These are phyloP conservation scores for Channa striata DNA, from an alignment of 2,797 vertebrate genomes.

Conservation along the genomic window DNA sequence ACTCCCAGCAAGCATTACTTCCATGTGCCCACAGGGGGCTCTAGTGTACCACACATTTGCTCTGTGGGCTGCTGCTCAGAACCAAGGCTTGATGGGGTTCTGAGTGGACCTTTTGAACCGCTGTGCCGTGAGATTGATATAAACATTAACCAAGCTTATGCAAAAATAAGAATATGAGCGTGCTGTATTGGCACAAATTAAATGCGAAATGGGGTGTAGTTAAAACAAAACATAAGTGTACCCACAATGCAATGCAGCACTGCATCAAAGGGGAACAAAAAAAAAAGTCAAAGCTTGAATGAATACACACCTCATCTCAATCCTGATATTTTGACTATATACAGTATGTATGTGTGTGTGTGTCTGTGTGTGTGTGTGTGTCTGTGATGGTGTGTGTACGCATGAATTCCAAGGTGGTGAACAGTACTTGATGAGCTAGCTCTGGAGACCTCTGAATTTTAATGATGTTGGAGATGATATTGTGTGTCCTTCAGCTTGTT, in stretches of 20 bases:
- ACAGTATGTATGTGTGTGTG: slow-evolving; percentile 35
- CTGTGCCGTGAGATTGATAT: slow-evolving; percentile 72
- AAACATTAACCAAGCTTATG: slow-evolving; percentile 75
- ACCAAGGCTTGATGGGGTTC: slow-evolving; percentile 65
- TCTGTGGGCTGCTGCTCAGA: slow-evolving; percentile 57
- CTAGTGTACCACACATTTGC: slow-evolving; percentile 91
- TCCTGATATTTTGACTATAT: slow-evolving; percentile 59
- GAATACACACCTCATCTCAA: slow-evolving; percentile 56
- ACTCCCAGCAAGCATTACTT: slow-evolving; percentile 59
- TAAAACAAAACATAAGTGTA: slow-evolving; percentile 17
- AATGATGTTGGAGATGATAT: slow-evolving; percentile 99
- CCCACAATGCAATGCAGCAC: slow-evolving; percentile 8
- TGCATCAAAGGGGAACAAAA: slow-evolving; percentile 36
- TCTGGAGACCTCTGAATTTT: slow-evolving; percentile 99
- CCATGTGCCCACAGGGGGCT: slow-evolving; percentile 91
- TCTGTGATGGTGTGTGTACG: slow-evolving; percentile 58
- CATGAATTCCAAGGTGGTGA: slow-evolving; percentile 90
- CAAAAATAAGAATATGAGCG: slow-evolving; percentile 61
- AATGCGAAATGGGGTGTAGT: slow-evolving; percentile 42
- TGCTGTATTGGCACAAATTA: slow-evolving; percentile 50
- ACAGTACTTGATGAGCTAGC: slow-evolving; percentile 97
- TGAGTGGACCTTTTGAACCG: slow-evolving; percentile 81
- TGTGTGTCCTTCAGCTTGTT: slow-evolving; percentile 99
- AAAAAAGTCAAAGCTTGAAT: slow-evolving; percentile 43
- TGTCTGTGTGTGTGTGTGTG: slow-evolving; percentile 59